phyloP scores from a whole-genome alignment of 2,797 vertebrate species.

The Vireo griseus region DNA sequence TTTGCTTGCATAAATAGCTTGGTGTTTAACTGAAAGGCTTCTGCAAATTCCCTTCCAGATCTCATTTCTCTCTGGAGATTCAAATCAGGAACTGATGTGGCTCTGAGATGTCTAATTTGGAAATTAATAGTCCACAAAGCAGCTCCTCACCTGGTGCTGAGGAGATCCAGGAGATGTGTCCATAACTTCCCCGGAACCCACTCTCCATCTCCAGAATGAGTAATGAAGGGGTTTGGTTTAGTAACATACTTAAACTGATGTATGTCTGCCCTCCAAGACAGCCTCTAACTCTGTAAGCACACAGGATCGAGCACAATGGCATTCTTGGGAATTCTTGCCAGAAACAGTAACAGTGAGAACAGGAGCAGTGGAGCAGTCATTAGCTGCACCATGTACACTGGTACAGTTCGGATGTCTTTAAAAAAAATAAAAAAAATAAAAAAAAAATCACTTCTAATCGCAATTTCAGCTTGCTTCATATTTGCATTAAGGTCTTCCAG shows the following conservation, averaged over 20 bases:
- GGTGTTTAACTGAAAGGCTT: neutral
- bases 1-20: neutral
- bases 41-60: neutral
- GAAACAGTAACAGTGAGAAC: neutral
- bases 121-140: neutral
- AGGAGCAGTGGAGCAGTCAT: neutral
- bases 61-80: neutral
- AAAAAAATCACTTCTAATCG: neutral
- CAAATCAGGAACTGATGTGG: neutral
- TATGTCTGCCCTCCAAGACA: neutral
- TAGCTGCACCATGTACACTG: neutral
- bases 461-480: conserved; percentile 21
- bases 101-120: neutral
- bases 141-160: neutral
- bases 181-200: neutral
- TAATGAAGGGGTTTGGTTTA: neutral
- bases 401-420: neutral
- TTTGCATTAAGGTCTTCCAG: conserved; percentile 43
- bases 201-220: neutral
- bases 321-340: neutral
- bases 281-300: neutral
- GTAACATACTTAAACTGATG: neutral
- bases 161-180: neutral
- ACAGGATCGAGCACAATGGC: neutral
- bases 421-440: neutral